These are phyloP conservation scores for Venturia canescens DNA, from an alignment of 1,140 invertebrate species.

Conservation along the genomic window DNA sequence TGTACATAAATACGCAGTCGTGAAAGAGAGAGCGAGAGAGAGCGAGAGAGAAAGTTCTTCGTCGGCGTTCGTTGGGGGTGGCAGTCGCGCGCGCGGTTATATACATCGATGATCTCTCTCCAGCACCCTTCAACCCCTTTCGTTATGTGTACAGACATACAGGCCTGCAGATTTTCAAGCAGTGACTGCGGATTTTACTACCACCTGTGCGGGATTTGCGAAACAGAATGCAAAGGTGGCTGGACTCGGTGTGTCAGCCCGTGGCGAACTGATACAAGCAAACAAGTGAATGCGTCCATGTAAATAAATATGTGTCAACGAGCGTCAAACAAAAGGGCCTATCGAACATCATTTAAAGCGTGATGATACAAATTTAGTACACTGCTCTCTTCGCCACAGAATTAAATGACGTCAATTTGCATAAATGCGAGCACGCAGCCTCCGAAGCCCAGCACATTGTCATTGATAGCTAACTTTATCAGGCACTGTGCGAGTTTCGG, in stretches of 20 bases:
- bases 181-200: conserved; percentile 29
- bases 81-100: neutral
- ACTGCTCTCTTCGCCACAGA: neutral
- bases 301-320: neutral
- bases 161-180: neutral
- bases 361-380: neutral
- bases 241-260: conserved; percentile 12
- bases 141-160: neutral
- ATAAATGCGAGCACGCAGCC: no score
- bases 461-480: no score
- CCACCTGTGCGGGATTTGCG: neutral
- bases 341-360: neutral
- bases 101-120: neutral
- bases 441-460: no score
- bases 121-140: conserved; percentile 14
- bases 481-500: no score
- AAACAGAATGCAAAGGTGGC: neutral
- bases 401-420: neutral
- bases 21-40: no score
- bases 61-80: neutral
- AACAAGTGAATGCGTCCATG: neutral
- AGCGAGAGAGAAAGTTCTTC: neutral
- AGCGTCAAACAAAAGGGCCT: neutral
- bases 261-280: neutral
- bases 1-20: neutral